These are phyloP conservation scores for Coecobrya sp. DNA, from an alignment of 2,888 invertebrate species.

Conservation along the genomic window DNA sequence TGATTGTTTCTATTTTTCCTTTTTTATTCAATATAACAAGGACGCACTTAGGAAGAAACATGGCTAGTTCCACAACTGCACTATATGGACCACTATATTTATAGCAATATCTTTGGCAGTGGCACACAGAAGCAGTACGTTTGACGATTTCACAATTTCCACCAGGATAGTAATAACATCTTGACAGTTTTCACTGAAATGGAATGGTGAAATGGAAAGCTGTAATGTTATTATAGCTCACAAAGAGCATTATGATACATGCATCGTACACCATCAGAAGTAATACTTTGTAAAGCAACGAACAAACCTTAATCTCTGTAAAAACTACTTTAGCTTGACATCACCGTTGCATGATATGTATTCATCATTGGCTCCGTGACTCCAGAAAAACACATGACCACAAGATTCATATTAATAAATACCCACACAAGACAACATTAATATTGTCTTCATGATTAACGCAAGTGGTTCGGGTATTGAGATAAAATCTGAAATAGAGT, in stretches of 20 bases:
- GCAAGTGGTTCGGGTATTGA: no score
- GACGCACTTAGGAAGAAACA: constrained; percentile 50
- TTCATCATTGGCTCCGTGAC: no score
- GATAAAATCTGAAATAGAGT: no score
- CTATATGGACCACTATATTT: neutral
- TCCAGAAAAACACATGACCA: no score
- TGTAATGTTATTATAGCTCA: constrained; percentile 77
- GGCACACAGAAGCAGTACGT: constrained; percentile 29
- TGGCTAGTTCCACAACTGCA: neutral
- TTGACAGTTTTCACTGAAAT: constrained; percentile 69
- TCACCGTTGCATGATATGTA: no score
- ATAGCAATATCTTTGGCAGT: constrained; percentile 5
- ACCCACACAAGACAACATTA: no score
- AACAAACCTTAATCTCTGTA: neutral
- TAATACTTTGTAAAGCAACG: neutral
- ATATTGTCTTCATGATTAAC: no score
- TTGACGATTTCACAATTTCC: constrained; percentile 75
- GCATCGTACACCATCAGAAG: neutral
- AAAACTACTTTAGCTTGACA: no score
- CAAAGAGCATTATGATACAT: constrained; percentile 17
- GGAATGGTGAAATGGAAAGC: constrained; percentile 73
- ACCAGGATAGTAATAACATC: constrained; percentile 55
- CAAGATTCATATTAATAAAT: no score
- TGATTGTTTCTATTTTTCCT: constrained; percentile 70
- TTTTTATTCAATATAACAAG: constrained; percentile 51